Percentiles rank a stretch among this genome's conserved stretches.
Evolutionary conservation across 2,113 vertebrate genomes (phyloP).

Genomic region (Colaptes auratus): DNA sequence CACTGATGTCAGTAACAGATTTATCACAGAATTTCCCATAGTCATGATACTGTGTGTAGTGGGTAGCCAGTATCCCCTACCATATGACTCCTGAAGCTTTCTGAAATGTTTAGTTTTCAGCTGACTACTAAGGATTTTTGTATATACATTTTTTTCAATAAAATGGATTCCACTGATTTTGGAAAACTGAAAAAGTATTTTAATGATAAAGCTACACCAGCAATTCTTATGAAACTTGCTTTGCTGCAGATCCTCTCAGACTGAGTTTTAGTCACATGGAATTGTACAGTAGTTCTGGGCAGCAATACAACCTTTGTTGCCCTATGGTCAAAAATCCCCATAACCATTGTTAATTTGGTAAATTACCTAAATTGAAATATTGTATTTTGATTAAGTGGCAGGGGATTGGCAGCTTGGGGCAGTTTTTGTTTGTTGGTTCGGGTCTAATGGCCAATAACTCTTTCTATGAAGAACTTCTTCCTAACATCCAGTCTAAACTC

Average conservation of each 20-base stretch:
- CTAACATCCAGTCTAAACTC: too few species aligned
- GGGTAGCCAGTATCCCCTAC: neutral
- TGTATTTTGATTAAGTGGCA: neutral
- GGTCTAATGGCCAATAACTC: too few species aligned
- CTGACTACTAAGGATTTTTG: neutral
- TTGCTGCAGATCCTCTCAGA: neutral
- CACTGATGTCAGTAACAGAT: neutral
- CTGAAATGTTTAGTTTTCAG: neutral
- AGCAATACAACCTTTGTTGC: neutral
- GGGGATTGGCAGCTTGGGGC: neutral
- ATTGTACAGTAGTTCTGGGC: neutral
- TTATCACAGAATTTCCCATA: neutral
- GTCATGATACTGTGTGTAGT: neutral
- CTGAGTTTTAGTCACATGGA: neutral
- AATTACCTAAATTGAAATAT: neutral
- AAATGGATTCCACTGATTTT: neutral
- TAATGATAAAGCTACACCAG: neutral
- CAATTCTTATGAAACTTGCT: neutral
- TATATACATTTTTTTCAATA: neutral
- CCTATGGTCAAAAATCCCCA: neutral
- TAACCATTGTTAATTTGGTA: neutral
- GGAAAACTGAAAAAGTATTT: neutral
- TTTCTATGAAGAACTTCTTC: too few species aligned
- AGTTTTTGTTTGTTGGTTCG: neutral
- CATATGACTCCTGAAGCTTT: neutral